Percentiles rank a stretch among this genome's conserved stretches.
Conservation (phyloP, 2,113 vertebrate species). For the Tauraco erythrolophus region DNA sequence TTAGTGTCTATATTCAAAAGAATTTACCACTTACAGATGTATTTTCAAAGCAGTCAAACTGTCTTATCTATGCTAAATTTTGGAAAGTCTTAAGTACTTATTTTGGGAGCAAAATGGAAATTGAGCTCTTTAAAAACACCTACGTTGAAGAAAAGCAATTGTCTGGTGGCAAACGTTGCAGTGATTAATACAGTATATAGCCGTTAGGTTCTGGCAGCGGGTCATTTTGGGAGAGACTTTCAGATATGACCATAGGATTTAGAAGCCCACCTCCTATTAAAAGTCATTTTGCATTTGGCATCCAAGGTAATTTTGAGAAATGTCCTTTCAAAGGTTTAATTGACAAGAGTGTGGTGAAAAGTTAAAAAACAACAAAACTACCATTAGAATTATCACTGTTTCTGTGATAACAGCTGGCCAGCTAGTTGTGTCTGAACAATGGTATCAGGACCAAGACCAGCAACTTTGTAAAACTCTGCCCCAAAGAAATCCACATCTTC, state of each 20-base stretch:
- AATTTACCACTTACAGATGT: background rate
- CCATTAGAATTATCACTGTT: background rate
- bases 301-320: background rate
- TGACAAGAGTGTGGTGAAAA: background rate
- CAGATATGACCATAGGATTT: background rate
- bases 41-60: background rate
- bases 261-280: background rate
- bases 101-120: background rate
- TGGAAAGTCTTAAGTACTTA: background rate
- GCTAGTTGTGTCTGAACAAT: slow-evolving; percentile 45
- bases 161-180: background rate
- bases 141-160: background rate
- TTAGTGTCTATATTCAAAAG: background rate
- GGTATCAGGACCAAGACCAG: slow-evolving; percentile 23
- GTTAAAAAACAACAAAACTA: background rate
- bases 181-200: background rate
- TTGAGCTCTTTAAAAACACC: background rate
- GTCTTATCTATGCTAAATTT: background rate
- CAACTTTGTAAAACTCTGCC: slow-evolving; percentile 68
- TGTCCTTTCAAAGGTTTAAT: background rate
- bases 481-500: slow-evolving; percentile 71
- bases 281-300: background rate
- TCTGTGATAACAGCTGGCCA: slow-evolving; percentile 12
- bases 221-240: background rate
- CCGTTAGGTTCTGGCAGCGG: background rate